Evolutionary conservation across 2,888 invertebrate species (phyloP), one percentile per base, ranked within the genome.

Genomic region (Ceriagrion tenellum): DNA sequence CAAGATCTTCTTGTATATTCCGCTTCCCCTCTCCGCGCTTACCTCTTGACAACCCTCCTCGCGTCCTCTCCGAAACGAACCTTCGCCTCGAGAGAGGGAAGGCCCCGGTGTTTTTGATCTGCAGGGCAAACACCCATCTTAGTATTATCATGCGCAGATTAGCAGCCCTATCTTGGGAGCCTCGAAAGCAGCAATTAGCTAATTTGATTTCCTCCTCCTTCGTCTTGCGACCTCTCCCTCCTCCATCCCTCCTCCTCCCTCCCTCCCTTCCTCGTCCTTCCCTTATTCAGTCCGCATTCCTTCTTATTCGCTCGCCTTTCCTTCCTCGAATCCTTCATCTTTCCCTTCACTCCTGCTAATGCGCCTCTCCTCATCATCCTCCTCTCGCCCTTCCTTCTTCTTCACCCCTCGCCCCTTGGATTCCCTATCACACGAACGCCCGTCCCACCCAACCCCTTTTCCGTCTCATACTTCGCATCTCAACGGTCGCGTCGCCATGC

Each of bases 111-210:
- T 93, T 93, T 93, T 95, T 95, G 95, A 95, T 95, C 95, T 95
- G 95, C 95, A 95, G 95, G n/a, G 95, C 95, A 95, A 95, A 95
- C 95, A 95, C 89, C 95, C 95, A 95, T 95, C 95, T 95, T 91
- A 95, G 95, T 95, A 95, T 95, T 95, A 95, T 95, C 95, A 95
- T 95, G 95, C 90, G 95, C 95, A 95, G 95, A 95, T 95, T 95
- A 95, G 95, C 90, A 74, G 95, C 89, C 95, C 95, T 90, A 81
- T 95, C 95, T 95, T 95, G 95, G 81, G 90, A 40, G 93, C 95
- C 95, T 96, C 96, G 95, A 96, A 95, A 95, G 95, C 95, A 95
- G 95, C 96, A 96, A 96, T 96, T 95, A 96, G 95, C 96, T 96
- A 95, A 95, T 95, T 95, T 95, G 96, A 96, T 96, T 96, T 93